Percentiles rank a stretch among this genome's conserved stretches.
These are phyloP conservation scores for Athene cunicularia DNA, from an alignment of 2,113 vertebrate genomes.

Conservation along the genomic window DNA sequence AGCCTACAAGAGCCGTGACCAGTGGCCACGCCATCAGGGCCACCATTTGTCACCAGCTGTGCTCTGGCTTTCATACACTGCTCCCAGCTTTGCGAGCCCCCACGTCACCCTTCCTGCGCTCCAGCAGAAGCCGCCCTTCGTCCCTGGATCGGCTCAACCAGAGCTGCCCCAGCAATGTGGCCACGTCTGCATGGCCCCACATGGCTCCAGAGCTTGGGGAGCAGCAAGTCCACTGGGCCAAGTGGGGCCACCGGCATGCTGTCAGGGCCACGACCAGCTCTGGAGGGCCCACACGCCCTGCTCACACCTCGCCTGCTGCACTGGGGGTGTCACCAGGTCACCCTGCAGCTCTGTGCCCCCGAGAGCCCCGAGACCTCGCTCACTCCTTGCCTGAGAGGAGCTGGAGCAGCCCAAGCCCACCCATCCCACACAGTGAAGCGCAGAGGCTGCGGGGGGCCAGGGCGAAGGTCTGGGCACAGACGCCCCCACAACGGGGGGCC, in stretches of 20 bases:
- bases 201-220: background rate
- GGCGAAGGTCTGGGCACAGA: background rate
- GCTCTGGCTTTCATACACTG: background rate
- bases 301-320: rapidly evolving
- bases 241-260: background rate
- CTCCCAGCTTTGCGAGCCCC: background rate
- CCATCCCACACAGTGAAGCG: rapidly evolving
- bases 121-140: too few relatives aligned
- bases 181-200: background rate
- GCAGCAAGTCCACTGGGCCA: background rate
- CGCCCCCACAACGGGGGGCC: background rate
- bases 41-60: background rate
- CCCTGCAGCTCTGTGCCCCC: too few relatives aligned
- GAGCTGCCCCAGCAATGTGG: background rate
- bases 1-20: background rate
- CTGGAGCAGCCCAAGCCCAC: rapidly evolving
- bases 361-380: background rate
- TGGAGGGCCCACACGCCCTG: background rate
- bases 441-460: rapidly evolving
- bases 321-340: rapidly evolving
- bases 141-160: background rate
- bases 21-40: rapidly evolving
- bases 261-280: background rate
- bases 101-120: background rate
- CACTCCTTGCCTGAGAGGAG: rapidly evolving